Evolutionary conservation across 2,888 invertebrate species (phyloP), one percentile per base, ranked within the genome.

Genomic region (Drosophila tripunctata): DNA sequence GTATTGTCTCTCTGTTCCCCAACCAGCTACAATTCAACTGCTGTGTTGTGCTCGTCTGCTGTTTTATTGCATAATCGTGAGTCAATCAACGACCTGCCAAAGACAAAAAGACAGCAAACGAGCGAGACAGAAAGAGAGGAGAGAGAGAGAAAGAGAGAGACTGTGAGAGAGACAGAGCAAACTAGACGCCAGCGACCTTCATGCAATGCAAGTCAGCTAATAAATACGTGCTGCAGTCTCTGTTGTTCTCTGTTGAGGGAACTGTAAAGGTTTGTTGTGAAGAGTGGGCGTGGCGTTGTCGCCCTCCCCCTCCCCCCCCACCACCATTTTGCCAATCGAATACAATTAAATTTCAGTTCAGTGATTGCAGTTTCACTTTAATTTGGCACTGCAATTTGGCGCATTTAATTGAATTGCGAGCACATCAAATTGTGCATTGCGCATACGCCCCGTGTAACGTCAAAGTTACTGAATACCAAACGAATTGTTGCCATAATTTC

Each of bases 11-110:
- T 72, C 44, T 64, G 45, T 22, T 22, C 51, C 40, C 67, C 55
- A 66, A 50, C 47, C 50, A 24, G 15, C 15, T 38, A 67, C 66
- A 48, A 30, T 54, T 19, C 43, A 43, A 50, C 48, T 65, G 62
- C 58, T 55, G 55, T 55, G 55, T 62, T 73, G 65, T 74, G 58
- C 75, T 64, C 67, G 63, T 70, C 72, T 60, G 70, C 47, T 76
- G 69, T 86, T 88, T 88, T 89, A 88, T 89, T 82, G 83, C 89
- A 87, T 83, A 89, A 83, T 86, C 90, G 89, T 88, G 90, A 88
- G 87, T 83, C 83, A 89, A 88, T 88, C 87, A 84, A 76, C 73
- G 63, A 71, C 67, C 77, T 55, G 69, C 54, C 56, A 56, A 4
- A 40, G 19, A 45, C 41, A 10, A 5, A 4, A n/a, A 44, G 5